Evolutionary conservation across 2,797 vertebrate genomes (phyloP), one percentile per base, ranked within the genome.

Genomic region (Phoxinus dragarum): DNA sequence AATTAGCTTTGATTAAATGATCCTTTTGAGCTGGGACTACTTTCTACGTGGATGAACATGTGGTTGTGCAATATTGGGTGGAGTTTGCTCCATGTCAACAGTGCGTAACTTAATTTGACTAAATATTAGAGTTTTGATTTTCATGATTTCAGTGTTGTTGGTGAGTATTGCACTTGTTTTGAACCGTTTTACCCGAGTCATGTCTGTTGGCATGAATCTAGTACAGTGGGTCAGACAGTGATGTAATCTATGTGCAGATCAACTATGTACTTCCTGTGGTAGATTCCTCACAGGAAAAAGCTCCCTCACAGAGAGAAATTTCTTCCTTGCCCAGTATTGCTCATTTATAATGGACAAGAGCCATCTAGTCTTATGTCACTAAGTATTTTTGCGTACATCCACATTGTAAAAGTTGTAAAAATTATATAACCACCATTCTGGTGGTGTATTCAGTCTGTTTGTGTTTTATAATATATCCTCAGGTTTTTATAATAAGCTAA

Each of bases 231-330:
- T 42, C 72, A 84, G 16, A 68, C 64, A 21, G n/a, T 69, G 82
- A 69, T 84, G 82, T 77, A 66, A 84, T 68, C 61, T 68, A 42
- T 56, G 49, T 38, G 74, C 64, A 78, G 64, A 78, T 78, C 64
- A 78, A 78, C 49, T 44, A 68, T 84, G 74, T 16, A 61, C 82
- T 84, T 84, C 82, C 82, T 84, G 64, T 84, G 56, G 56, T 83
- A 83, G 42, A 66, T 74, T 34, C 49, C 19, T 83, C 21, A 67
- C 31, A 75, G 34, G 81, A 82, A 72, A 74, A 11, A 27, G 19
- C 59, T 76, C 42, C 0, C 1, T 67, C 49, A 19, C 5, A 40
- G 44, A n/a, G 36, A 81, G 68, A 82, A 72, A 73, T 69, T n/a
- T 38, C 21, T 68, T 67, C 6, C 23, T 27, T 66, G 49, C 6